phyloP scores from a whole-genome alignment of 2,113 vertebrate species.

The Caloenas nicobarica region DNA sequence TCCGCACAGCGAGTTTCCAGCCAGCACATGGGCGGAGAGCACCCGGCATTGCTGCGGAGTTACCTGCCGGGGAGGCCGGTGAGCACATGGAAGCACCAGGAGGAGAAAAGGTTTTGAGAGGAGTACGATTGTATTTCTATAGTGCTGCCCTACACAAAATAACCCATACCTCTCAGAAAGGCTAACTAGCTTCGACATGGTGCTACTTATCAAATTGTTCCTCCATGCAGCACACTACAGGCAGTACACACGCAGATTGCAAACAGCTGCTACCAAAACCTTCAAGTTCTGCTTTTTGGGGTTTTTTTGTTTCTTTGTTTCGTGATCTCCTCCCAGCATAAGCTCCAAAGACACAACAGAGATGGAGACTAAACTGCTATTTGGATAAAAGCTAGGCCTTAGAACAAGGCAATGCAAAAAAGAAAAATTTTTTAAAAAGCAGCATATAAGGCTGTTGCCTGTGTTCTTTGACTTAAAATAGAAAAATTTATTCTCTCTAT shows the following conservation, averaged over 20 bases:
- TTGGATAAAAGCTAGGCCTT: not conserved
- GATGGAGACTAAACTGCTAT: not conserved
- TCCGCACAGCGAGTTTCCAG: not conserved
- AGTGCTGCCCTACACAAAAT: not conserved
- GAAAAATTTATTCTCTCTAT: not conserved
- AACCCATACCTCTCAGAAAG: accelerated
- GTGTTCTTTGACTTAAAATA: not conserved
- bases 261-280: not conserved
- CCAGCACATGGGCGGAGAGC: not conserved
- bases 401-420: not conserved
- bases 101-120: not conserved
- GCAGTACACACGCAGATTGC: not conserved
- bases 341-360: not conserved
- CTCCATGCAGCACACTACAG: accelerated
- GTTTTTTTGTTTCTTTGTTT: not conserved
- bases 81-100: not conserved
- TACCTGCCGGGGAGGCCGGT: not conserved
- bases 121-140: accelerated
- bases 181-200: accelerated
- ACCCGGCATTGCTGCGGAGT: no score
- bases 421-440: no score
- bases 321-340: not conserved
- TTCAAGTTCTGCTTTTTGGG: not conserved
- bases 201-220: not conserved
- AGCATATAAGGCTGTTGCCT: accelerated